Base-by-base conservation (phyloP, 2,888 invertebrate genomes). In the Pandemis heparana region DNA sequence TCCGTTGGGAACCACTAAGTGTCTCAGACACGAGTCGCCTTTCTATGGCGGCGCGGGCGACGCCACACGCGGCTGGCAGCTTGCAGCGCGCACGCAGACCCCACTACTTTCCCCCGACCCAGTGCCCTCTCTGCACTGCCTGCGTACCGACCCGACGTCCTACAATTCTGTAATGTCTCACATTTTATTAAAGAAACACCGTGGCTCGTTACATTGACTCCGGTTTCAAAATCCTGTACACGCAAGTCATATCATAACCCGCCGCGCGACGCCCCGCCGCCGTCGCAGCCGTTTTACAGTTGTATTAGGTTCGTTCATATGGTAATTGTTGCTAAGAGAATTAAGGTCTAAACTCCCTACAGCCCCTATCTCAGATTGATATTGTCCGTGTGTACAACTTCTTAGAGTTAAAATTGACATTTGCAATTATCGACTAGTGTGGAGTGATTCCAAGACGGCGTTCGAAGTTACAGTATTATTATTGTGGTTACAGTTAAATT, bases 81-180 rank as follows among this genome's bases (percentile, higher is more conserved):
- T 51, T 48, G 71, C 60, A 70, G 59, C 83, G 89, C 89, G 87
- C 91, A 88, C 86, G 64, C 66, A 85, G 85, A 87, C 89, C 85
- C 88, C 87, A 89, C 88, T 92, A 92, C 94, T 94, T 94, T 93
- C 94, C 91, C 92, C 89, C 92, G 94, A 93, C 94, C 94, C 89
- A 94, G 91, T 94, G 92, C 90, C 93, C 94, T 92, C 90, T 87
- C 91, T 86, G 84, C 85, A 82, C 80, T 80, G 82, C 77, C 84
- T 75, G 76, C 78, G 89, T 91, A 91, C 92, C 91, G 89, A 91
- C 92, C 89, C 89, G 90, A 78, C 82, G 80, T 87, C 87, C 83
- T 85, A 88, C 89, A 87, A 92, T 89, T 91, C 91, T 87, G 87
- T 89, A 90, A 90, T 91, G 89, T 89, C 86, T 88, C 85, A 87